Conservation (phyloP, 2,113 vertebrate genomes). For the Phrynosoma platyrhinos region DNA sequence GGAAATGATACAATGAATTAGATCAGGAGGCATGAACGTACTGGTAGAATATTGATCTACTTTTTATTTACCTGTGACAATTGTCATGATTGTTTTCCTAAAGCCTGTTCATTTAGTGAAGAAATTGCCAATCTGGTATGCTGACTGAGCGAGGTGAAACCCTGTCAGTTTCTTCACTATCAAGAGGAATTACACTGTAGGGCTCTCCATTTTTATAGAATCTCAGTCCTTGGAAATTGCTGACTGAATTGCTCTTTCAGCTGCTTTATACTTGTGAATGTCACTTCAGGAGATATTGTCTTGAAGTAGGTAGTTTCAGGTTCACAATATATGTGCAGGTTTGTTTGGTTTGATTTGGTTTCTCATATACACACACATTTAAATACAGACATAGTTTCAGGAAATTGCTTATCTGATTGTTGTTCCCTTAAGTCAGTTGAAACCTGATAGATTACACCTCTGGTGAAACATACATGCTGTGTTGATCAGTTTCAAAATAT, state of each 20-base stretch:
- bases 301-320: conserved; percentile 14
- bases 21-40: background rate
- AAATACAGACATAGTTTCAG: background rate
- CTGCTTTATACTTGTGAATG: conserved; percentile 13
- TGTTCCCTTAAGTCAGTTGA: background rate
- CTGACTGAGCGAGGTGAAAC: conserved; percentile 38
- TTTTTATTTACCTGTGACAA: conserved; percentile 35
- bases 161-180: background rate
- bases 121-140: conserved; percentile 33
- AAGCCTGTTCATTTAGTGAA: conserved; percentile 25
- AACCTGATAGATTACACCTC: background rate
- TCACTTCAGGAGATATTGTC: conserved; percentile 8
- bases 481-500: background rate
- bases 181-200: background rate
- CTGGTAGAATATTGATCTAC: background rate
- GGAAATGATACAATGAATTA: conserved; percentile 33
- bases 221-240: conserved; percentile 2
- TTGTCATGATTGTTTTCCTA: conserved; percentile 40
- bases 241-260: conserved; percentile 17
- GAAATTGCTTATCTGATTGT: background rate
- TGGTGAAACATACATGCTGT: conserved; percentile 11
- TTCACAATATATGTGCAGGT: background rate
- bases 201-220: background rate
- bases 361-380: background rate
- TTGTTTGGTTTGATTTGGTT: background rate